phyloP scores from a whole-genome alignment of 2,888 invertebrate species.

The Stramonita haemastoma region DNA sequence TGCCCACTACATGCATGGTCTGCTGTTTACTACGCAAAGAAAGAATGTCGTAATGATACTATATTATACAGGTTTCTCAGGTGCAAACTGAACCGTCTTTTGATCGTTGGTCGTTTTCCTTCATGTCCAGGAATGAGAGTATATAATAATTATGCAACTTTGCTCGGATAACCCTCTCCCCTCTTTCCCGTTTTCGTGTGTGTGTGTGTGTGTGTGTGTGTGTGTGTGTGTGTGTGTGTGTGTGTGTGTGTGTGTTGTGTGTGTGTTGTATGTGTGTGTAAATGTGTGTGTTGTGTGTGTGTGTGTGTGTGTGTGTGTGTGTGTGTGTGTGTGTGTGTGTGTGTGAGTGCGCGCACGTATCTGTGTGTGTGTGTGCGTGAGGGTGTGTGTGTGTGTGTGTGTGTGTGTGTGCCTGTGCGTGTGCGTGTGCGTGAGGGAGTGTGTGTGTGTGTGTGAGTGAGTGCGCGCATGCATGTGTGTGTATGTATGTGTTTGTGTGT shows the following conservation, averaged over 20 bases:
- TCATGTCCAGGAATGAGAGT: too few species aligned
- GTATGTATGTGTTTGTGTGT: neutral
- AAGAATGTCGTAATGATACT: too few species aligned
- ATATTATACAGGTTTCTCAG: too few species aligned
- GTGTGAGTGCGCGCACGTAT: neutral
- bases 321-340: neutral
- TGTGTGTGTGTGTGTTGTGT: conserved; percentile 3
- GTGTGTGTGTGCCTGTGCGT: conserved; percentile 4
- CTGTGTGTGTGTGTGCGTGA: neutral
- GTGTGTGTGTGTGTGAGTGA: neutral
- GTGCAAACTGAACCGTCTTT: too few species aligned
- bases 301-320: neutral
- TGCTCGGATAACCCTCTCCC: too few species aligned
- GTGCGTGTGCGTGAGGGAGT: neutral
- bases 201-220: too few species aligned
- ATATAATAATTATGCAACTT: too few species aligned
- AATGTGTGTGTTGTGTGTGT: conserved; percentile 8
- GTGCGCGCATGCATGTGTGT: neutral
- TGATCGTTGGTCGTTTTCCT: too few species aligned
- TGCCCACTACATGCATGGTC: too few species aligned
- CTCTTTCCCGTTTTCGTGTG: too few species aligned
- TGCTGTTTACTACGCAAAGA: too few species aligned
- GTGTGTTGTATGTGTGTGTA: conserved; percentile 14
- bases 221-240: neutral
- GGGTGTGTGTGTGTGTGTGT: neutral